Conservation (phyloP, 2,113 vertebrate genomes). For the Sinocyclocheilus anshuiensis region DNA sequence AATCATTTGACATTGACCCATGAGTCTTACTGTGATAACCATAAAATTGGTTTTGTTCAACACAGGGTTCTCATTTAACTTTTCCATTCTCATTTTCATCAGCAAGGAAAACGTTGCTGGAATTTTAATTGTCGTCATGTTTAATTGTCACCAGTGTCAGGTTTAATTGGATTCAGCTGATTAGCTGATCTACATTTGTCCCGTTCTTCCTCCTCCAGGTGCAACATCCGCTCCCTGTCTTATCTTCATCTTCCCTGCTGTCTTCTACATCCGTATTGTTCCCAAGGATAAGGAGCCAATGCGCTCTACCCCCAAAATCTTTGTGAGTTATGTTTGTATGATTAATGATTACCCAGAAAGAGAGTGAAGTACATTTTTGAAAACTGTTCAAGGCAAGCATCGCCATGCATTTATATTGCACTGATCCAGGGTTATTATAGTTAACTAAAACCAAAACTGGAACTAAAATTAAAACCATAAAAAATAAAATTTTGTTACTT, state of each 20-base stretch:
- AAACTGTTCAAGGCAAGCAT: too few species aligned
- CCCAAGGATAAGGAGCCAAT: conserved; percentile 90
- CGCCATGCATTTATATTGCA: too few species aligned
- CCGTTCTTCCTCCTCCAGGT: conserved; percentile 74
- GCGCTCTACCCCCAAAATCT: conserved; percentile 85
- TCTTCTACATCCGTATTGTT: conserved; percentile 96
- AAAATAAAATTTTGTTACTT: too few species aligned
- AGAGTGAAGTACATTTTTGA: background rate
- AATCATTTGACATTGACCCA: background rate
- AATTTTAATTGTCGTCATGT: background rate
- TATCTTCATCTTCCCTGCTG: conserved; percentile 98
- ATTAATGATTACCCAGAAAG: background rate
- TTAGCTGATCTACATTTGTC: conserved; percentile 23
- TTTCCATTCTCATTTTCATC: conserved; percentile 20
- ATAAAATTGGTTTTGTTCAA: background rate
- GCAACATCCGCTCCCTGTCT: conserved; percentile 96
- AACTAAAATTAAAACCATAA: too few species aligned
- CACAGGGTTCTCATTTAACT: background rate
- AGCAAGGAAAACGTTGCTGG: background rate
- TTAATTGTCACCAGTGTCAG: background rate
- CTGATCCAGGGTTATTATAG: too few species aligned
- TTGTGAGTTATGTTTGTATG: conserved; percentile 76
- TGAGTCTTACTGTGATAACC: background rate
- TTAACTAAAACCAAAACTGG: too few species aligned
- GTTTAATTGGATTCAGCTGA: conserved; percentile 32